These are phyloP conservation scores for Poecilia velifera DNA, from an alignment of 2,797 vertebrate genomes.

Conservation along the genomic window DNA sequence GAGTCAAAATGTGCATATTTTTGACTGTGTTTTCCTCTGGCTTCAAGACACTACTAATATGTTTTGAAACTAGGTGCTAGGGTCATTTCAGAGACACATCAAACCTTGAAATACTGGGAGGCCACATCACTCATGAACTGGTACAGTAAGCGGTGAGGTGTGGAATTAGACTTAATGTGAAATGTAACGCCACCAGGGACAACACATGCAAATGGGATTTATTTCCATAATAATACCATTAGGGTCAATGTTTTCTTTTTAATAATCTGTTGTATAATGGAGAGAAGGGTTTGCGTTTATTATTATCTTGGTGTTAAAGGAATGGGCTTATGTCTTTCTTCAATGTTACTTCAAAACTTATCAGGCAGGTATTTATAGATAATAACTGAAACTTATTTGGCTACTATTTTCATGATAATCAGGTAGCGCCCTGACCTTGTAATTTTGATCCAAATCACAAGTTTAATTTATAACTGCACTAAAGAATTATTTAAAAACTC, in stretches of 20 bases:
- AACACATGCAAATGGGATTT: slow-evolving; percentile 15
- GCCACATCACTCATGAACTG: slow-evolving; percentile 1
- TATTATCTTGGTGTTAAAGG: too few species aligned
- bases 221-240: slow-evolving; percentile 37
- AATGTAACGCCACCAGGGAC: slow-evolving; percentile 12
- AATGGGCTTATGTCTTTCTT: too few species aligned
- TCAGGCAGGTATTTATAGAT: too few species aligned
- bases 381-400: too few species aligned
- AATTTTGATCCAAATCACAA: too few species aligned
- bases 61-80: not conserved
- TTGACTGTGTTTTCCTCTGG: not conserved
- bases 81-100: not conserved
- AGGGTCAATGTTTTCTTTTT: not conserved
- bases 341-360: too few species aligned
- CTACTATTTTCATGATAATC: too few species aligned
- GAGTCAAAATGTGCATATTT: not conserved
- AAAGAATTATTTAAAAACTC: not conserved
- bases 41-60: not conserved
- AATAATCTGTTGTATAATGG: too few species aligned
- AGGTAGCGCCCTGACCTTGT: too few species aligned
- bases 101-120: not conserved
- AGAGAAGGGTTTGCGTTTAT: too few species aligned
- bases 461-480: not conserved
- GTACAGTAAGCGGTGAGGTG: not conserved
- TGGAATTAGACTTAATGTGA: slow-evolving; percentile 11